These are phyloP conservation scores for Molossus molossus DNA, from an alignment of 2,797 vertebrate genomes.

Conservation along the genomic window DNA sequence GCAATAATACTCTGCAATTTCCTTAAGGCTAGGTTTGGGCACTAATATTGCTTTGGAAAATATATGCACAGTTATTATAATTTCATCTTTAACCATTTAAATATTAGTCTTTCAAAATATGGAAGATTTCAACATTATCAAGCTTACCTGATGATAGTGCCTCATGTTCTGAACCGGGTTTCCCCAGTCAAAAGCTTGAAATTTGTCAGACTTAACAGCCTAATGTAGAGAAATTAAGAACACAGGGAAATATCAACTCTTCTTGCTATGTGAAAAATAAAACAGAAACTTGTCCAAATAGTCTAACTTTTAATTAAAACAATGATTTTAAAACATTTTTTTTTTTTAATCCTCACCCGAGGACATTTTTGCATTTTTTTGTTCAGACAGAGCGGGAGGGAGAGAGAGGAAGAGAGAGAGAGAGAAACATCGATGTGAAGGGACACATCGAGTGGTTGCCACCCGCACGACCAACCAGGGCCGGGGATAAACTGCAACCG, in stretches of 20 bases:
- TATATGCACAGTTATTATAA: accelerated
- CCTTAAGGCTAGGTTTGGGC: not conserved
- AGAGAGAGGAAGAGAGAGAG: too few relatives aligned
- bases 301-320: too few relatives aligned
- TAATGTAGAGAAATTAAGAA: constrained; percentile 53
- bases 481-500: too few relatives aligned
- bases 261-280: not conserved
- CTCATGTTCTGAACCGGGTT: constrained; percentile 78
- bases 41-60: not conserved
- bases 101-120: not conserved
- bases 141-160: constrained; percentile 87
- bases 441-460: too few relatives aligned
- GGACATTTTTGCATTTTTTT: too few relatives aligned
- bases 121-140: not conserved
- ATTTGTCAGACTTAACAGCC: constrained; percentile 50
- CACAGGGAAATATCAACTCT: not conserved
- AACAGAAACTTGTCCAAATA: not conserved
- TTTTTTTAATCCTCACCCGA: too few relatives aligned
- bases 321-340: too few relatives aligned
- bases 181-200: constrained; percentile 87
- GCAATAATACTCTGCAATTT: not conserved
- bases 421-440: too few relatives aligned
- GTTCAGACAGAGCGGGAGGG: too few relatives aligned
- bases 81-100: not conserved
- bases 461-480: too few relatives aligned